These are phyloP conservation scores for Salvelinus fontinalis DNA, from an alignment of 2,113 vertebrate species.

Conservation along the genomic window DNA sequence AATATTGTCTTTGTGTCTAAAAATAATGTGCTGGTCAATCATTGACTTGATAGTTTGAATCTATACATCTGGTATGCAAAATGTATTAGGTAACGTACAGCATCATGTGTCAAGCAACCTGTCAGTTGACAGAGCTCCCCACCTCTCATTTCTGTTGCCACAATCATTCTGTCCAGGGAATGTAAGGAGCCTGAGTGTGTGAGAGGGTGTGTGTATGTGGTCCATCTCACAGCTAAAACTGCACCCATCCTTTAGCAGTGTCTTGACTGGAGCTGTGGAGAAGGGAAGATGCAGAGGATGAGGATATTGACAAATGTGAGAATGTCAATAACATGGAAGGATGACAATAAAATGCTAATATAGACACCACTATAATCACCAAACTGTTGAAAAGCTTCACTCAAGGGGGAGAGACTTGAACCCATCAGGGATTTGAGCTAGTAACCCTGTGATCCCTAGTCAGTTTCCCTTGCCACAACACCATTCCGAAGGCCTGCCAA, in stretches of 20 bases:
- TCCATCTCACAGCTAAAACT: slow-evolving; percentile 67
- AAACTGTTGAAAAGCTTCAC: too few species aligned
- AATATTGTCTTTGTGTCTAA: slow-evolving; percentile 47
- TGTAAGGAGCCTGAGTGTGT: slow-evolving; percentile 59
- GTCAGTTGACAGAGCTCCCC: slow-evolving; percentile 24
- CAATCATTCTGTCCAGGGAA: slow-evolving; percentile 59
- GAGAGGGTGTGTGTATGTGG: slow-evolving; percentile 5
- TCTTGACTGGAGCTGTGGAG: slow-evolving; percentile 69
- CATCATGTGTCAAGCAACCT: slow-evolving; percentile 12
- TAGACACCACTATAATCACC: too few species aligned
- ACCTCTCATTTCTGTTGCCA: slow-evolving; percentile 24
- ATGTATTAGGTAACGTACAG: not conserved
- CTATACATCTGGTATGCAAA: not conserved
- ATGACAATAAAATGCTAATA: too few species aligned
- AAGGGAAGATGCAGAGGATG: not conserved
- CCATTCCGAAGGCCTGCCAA: too few species aligned
- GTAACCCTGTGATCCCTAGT: too few species aligned
- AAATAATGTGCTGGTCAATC: slow-evolving; percentile 42
- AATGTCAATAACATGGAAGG: not conserved
- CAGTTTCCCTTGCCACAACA: too few species aligned
- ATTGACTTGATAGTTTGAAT: not conserved
- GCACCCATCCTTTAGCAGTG: slow-evolving; percentile 73
- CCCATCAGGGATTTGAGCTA: too few species aligned
- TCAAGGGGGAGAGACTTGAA: too few species aligned
- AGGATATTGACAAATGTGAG: not conserved